These are phyloP conservation scores for Drosophila niveifrons DNA, from an alignment of 2,888 invertebrate genomes.

Conservation along the genomic window DNA sequence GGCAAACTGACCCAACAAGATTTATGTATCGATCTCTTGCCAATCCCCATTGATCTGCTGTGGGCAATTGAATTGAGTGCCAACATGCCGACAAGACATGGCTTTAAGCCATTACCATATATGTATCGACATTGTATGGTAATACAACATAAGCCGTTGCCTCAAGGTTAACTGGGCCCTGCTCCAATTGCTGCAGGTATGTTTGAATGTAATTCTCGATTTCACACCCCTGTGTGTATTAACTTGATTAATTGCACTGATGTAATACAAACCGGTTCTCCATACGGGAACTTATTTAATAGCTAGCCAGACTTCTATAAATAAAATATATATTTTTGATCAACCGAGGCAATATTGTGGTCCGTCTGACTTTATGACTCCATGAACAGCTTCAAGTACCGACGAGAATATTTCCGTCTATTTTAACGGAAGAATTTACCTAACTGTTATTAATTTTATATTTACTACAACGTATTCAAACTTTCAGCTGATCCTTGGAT, in stretches of 20 bases:
- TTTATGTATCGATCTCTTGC: slow-evolving; percentile 14
- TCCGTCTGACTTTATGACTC: too few species aligned
- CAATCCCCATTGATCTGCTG: slow-evolving; percentile 11
- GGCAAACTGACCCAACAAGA: slow-evolving; percentile 21
- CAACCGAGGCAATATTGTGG: neutral
- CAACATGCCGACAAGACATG: slow-evolving; percentile 13
- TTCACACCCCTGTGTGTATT: slow-evolving; percentile 23
- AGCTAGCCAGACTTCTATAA: neutral
- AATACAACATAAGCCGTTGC: slow-evolving; percentile 12
- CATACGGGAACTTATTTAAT: neutral
- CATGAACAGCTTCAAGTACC: too few species aligned
- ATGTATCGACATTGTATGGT: slow-evolving; percentile 27
- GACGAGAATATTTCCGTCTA: too few species aligned
- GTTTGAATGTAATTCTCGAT: slow-evolving; percentile 22
- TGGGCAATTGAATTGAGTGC: slow-evolving; percentile 23
- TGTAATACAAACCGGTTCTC: slow-evolving; percentile 29
- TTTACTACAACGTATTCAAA: too few species aligned
- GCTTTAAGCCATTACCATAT: slow-evolving; percentile 4
- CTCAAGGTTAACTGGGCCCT: slow-evolving; percentile 50
- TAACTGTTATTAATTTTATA: too few species aligned
- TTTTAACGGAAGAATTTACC: too few species aligned
- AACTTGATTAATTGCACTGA: slow-evolving; percentile 31
- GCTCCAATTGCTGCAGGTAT: slow-evolving; percentile 31
- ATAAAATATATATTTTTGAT: slow-evolving; percentile 1
- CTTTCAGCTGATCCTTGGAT: too few species aligned